These are phyloP conservation scores for Lasioglossum oenotherae DNA, from an alignment of 2,888 invertebrate genomes.

Conservation along the genomic window DNA sequence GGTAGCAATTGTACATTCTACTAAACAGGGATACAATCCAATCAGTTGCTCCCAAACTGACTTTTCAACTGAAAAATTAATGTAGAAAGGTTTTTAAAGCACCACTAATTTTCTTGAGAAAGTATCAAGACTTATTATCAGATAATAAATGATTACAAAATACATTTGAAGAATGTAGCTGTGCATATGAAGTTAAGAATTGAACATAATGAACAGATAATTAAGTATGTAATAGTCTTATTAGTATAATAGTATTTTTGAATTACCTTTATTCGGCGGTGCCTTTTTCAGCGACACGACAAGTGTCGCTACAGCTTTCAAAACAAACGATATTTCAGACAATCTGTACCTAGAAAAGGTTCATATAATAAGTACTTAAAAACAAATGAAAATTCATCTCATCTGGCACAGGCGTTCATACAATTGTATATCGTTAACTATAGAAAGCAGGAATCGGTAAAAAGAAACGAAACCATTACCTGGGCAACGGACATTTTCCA, in stretches of 20 bases:
- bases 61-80: conserved; percentile 89
- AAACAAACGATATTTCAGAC: conserved; percentile 97
- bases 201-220: not conserved
- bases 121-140: not conserved
- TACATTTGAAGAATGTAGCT: not conserved
- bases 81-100: conserved; percentile 55
- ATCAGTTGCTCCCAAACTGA: conserved; percentile 97
- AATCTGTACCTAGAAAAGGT: conserved; percentile 91
- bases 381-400: conserved; percentile 51
- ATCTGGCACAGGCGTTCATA: conserved; percentile 10
- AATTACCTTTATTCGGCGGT: conserved; percentile 91
- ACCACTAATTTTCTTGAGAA: not conserved
- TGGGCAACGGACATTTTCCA: conserved; percentile 93
- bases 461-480: conserved; percentile 85
- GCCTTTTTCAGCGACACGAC: conserved; percentile 97
- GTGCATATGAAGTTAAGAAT: not conserved
- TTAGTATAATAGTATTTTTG: conserved; percentile 19
- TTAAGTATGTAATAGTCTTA: not conserved
- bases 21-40: conserved; percentile 95
- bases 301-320: conserved; percentile 97
- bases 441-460: not conserved
- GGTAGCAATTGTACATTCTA: conserved; percentile 92
- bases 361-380: conserved; percentile 74
- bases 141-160: not conserved
- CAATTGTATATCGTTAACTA: not conserved